These are phyloP conservation scores for Montifringilla adamsi DNA, from an alignment of 2,113 vertebrate genomes.

Conservation along the genomic window DNA sequence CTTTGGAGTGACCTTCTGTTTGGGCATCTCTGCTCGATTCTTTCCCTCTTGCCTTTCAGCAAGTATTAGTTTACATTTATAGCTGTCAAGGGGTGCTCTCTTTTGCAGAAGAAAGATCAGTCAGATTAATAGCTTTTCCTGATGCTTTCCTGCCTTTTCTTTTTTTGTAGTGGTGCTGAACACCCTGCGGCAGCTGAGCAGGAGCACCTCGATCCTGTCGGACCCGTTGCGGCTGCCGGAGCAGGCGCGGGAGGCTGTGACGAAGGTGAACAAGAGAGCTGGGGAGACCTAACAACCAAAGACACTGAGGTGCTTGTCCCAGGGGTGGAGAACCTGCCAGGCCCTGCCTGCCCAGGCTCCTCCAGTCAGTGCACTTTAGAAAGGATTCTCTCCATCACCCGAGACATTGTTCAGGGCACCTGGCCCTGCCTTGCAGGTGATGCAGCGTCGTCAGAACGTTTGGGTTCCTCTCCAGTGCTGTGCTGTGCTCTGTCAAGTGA, in stretches of 20 bases:
- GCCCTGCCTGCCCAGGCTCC: background rate
- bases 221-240: slow-evolving; percentile 84
- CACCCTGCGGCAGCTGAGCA: slow-evolving; percentile 87
- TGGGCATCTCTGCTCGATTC: background rate
- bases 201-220: slow-evolving; percentile 85
- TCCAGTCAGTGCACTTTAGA: slow-evolving; percentile 44
- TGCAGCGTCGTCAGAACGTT: background rate
- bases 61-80: background rate
- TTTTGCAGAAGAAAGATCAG: background rate
- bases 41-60: background rate
- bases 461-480: slow-evolving; percentile 18
- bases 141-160: background rate
- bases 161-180: slow-evolving; percentile 81
- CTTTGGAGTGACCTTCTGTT: background rate
- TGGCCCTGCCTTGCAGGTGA: background rate
- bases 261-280: slow-evolving; percentile 25
- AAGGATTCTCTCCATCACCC: slow-evolving; percentile 1
- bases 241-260: slow-evolving; percentile 82
- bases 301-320: background rate
- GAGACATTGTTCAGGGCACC: background rate
- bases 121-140: background rate
- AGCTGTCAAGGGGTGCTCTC: background rate
- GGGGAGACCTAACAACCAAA: slow-evolving; percentile 71
- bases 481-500: slow-evolving; percentile 10
- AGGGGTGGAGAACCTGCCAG: background rate